A percentile compares a stretch with the other conserved stretches of the same genome.
phyloP scores from a whole-genome alignment of 2,113 vertebrate species.

The Panurus biarmicus region DNA sequence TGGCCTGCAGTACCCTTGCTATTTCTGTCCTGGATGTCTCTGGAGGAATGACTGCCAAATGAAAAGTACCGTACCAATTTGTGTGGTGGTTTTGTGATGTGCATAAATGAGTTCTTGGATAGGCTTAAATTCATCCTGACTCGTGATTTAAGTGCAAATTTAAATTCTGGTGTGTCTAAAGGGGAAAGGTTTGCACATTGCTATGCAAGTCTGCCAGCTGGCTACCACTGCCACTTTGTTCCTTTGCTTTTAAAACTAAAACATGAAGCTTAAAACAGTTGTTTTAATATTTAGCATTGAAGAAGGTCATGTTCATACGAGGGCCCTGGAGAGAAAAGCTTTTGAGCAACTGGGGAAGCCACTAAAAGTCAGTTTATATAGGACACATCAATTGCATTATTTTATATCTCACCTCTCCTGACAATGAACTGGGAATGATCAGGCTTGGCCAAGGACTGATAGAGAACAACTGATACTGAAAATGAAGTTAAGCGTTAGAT shows the following conservation, averaged over 20 bases:
- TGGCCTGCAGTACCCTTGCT: conserved; percentile 35
- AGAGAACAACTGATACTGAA: neutral
- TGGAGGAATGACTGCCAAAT: conserved; percentile 31
- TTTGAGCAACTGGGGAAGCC: neutral
- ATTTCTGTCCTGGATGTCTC: conserved; percentile 50
- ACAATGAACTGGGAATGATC: neutral
- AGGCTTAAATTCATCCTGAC: conserved; percentile 26
- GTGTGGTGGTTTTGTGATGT: conserved; percentile 7
- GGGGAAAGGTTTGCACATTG: neutral
- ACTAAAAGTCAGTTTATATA: neutral
- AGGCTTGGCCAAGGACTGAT: neutral
- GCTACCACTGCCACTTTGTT: neutral
- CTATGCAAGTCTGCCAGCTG: conserved; percentile 40
- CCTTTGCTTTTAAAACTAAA: neutral
- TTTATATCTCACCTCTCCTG: neutral
- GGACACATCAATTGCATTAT: neutral
- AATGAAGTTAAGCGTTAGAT: neutral
- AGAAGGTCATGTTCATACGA: neutral
- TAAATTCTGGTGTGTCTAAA: conserved; percentile 4
- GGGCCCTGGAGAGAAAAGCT: neutral
- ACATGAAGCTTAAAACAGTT: neutral
- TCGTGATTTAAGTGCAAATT: conserved; percentile 35
- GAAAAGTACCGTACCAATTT: conserved; percentile 20
- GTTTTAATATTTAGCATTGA: conserved; percentile 9
- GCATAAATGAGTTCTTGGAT: conserved; percentile 50